Conservation (phyloP, 1,140 invertebrate genomes). For the Trichomalopsis sarcophagae region DNA sequence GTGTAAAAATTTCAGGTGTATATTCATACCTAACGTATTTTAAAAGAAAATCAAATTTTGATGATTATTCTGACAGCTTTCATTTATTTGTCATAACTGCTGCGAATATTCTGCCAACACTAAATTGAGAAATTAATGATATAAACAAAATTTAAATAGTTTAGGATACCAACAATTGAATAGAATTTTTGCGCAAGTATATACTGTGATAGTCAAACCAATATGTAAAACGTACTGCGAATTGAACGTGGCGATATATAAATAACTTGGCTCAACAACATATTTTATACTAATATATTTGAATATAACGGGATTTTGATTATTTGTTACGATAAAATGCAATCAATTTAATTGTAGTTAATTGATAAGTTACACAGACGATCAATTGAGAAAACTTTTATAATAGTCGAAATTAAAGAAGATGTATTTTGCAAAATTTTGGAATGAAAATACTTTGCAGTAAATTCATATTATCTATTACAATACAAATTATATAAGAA, state of each 20-base stretch:
- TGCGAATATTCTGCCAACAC: slow-evolving; percentile 18
- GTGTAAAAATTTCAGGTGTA: slow-evolving; percentile 20
- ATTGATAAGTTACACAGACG: neutral
- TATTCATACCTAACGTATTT: neutral
- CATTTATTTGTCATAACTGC: neutral
- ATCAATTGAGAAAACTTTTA: neutral
- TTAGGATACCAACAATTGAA: neutral
- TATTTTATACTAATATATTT: neutral
- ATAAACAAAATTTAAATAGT: slow-evolving; percentile 5
- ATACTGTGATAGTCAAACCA: slow-evolving; percentile 47
- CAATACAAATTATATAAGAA: neutral
- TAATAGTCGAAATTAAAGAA: neutral
- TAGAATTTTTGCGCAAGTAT: slow-evolving; percentile 24
- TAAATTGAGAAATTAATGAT: neutral
- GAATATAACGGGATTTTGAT: neutral
- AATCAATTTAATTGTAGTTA: neutral
- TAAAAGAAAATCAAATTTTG: neutral
- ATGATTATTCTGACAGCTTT: slow-evolving; percentile 10
- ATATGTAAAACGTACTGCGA: slow-evolving; percentile 8
- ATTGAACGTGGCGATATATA: neutral
- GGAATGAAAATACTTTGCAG: slow-evolving; percentile 3
- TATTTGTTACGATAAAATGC: neutral
- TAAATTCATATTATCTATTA: neutral
- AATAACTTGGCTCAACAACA: neutral
- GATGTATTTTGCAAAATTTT: neutral